Base-by-base conservation (phyloP, 2,113 vertebrate genomes). In the Ranitomeya imitator region DNA sequence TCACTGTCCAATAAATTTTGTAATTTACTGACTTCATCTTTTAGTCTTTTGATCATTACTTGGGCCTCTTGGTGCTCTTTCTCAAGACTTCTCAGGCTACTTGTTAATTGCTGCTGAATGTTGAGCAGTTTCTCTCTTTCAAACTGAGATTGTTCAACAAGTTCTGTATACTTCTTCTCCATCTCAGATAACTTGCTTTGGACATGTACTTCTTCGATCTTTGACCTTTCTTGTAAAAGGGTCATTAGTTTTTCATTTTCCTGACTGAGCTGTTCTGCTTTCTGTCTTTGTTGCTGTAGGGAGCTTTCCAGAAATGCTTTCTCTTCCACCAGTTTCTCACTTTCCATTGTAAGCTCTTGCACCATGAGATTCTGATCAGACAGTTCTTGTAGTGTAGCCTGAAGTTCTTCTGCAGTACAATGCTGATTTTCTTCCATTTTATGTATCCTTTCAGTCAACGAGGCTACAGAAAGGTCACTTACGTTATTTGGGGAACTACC, bases 361-460 rank as follows among this genome's bases (percentile, higher is more conserved):
- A 99, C 96, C 93, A 99, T 95, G 87, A 99, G 97, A 91, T 99
- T 97, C 92, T 99, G 98, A 92, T 99, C 98, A 0, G 97, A 96
- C 9, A 99, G 91, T 90, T 99, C 98, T 89, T 99, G 98, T 69
- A 99, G 78, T 1, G 98, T 99, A 10, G 98, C 98, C 91, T 99
- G 98, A 8, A 99, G 94, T 63, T 99, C 98, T 79, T 99, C 98
- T 0, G 97, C 94, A 0, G 97, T 99, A 92, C 97, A 98, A 90
- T 99, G 98, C 31, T 99, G 97, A 81, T 93, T 98, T 92, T 99
- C 98, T 89, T 99, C 98, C 97, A 99, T 98, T 93, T 96, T 97
- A 14, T 98, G 96, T 89, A 99, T 98, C 90, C 94, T 95, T 91
- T 98, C 97, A 0, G 96, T 97, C 15, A 99, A 94, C 65, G 95